phyloP scores from a whole-genome alignment of 2,888 invertebrate species.

The Drosophila tripunctata region DNA sequence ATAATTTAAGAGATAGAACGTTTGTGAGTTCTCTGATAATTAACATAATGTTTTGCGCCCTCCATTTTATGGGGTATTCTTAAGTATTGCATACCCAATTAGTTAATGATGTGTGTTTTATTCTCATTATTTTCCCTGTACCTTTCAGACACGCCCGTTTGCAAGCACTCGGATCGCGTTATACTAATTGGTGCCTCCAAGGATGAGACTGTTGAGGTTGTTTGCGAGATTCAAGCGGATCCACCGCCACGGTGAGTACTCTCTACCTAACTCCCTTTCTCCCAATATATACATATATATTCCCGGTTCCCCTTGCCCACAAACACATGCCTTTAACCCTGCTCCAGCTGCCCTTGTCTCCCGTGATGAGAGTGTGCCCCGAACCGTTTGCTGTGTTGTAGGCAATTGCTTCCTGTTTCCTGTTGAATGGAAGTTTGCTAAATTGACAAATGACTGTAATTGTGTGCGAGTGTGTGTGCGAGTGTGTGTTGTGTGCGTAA shows the following conservation, averaged over 20 bases:
- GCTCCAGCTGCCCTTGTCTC: background rate
- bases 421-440: conserved; percentile 73
- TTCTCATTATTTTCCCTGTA: conserved; percentile 8
- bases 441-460: conserved; percentile 76
- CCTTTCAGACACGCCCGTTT: conserved; percentile 91
- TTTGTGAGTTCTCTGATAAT: background rate
- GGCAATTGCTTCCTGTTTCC: conserved; percentile 79
- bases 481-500: conserved; percentile 33
- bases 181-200: conserved; percentile 94
- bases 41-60: no score
- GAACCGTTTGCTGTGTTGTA: conserved; percentile 52
- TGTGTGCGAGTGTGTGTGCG: conserved; percentile 25
- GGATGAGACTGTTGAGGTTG: conserved; percentile 93
- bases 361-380: background rate
- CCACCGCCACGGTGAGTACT: conserved; percentile 88
- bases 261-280: background rate
- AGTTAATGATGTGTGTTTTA: conserved; percentile 1
- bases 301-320: background rate
- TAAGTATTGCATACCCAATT: background rate
- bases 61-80: background rate
- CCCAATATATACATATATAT: no score
- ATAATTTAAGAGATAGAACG: no score
- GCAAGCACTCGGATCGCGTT: conserved; percentile 89
- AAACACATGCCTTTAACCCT: background rate
- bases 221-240: conserved; percentile 96